phyloP scores from a whole-genome alignment of 2,797 vertebrate species.

The Cercopithecus mitis region DNA sequence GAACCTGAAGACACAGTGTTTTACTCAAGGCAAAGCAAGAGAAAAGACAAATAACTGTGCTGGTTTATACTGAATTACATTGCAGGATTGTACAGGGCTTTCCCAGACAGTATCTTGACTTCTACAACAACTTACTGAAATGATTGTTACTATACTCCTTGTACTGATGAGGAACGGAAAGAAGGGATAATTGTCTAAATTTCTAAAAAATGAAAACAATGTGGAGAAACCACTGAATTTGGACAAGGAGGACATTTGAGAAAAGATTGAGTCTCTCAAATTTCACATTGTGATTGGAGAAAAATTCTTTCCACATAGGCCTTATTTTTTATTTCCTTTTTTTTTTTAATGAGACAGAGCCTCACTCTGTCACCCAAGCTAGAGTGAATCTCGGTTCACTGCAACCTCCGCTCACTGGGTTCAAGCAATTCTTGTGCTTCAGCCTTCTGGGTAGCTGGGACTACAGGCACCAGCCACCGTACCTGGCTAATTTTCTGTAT shows the following conservation, averaged over 20 bases:
- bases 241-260: not conserved
- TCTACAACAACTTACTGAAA: not conserved
- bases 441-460: not conserved
- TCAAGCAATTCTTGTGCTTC: not conserved
- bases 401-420: not conserved
- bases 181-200: not conserved
- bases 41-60: not conserved
- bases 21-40: slow-evolving; percentile 16
- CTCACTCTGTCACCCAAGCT: not conserved
- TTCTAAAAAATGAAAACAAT: not conserved
- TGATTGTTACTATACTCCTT: not conserved
- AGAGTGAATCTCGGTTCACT: no score
- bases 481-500: not conserved
- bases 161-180: not conserved
- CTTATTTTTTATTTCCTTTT: not conserved
- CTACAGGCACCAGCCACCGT: not conserved
- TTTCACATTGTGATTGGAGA: not conserved
- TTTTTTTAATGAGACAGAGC: not conserved
- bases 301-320: not conserved
- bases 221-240: not conserved
- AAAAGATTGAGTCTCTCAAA: slow-evolving; percentile 1
- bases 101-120: not conserved
- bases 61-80: not conserved
- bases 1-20: not conserved
- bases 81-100: not conserved